Conservation (phyloP, 2,888 invertebrate species). For the Pedicia rivosa region DNA sequence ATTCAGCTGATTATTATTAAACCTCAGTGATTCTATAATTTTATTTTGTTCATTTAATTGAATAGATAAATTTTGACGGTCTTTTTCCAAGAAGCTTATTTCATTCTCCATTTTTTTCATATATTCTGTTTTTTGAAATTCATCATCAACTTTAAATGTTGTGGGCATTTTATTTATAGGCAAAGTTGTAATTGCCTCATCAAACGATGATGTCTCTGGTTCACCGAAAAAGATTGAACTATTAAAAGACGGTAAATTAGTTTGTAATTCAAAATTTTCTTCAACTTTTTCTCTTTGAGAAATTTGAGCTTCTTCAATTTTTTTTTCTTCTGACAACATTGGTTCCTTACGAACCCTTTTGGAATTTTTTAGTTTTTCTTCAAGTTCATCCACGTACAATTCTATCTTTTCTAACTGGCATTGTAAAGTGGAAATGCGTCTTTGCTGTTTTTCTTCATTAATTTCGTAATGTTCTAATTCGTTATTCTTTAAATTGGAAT, state of each 20-base stretch:
- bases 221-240: conserved; percentile 6
- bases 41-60: neutral
- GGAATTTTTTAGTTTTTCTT: no score
- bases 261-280: conserved; percentile 1
- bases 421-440: no score
- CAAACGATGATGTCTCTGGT: conserved; percentile 2
- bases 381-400: no score
- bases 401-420: no score
- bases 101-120: neutral
- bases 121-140: neutral
- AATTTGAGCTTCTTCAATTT: no score
- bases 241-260: conserved; percentile 6
- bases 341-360: no score
- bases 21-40: neutral
- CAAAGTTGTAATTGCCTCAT: conserved; percentile 1
- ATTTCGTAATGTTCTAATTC: no score
- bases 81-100: conserved; percentile 1
- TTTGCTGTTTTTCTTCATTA: no score
- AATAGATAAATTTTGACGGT: neutral
- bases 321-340: no score
- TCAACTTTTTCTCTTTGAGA: conserved; percentile 32
- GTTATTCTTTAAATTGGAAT: no score
- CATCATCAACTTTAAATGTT: neutral
- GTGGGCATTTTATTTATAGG: neutral
- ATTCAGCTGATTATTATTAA: neutral